Evolutionary conservation across 2,888 invertebrate genomes (phyloP).

Genomic region (Empis livida): DNA sequence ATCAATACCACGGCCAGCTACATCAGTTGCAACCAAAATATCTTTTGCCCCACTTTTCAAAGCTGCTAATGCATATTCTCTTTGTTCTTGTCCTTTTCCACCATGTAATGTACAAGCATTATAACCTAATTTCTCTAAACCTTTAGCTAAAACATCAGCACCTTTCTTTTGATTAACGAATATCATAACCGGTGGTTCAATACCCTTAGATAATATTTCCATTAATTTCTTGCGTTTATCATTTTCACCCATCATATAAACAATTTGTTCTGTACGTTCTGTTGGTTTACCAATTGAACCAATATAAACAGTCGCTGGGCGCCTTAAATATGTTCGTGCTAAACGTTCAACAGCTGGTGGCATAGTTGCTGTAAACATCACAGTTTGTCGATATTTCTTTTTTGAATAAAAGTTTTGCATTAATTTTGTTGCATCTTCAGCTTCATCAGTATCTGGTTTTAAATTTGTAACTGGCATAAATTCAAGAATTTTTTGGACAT

Average conservation of each 20-base stretch:
- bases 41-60: slow-evolving; percentile 94
- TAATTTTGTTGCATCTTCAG: slow-evolving; percentile 84
- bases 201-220: slow-evolving; percentile 77
- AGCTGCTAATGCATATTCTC: slow-evolving; percentile 94
- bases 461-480: slow-evolving; percentile 96
- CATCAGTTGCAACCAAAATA: slow-evolving; percentile 97
- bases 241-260: slow-evolving; percentile 87
- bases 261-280: slow-evolving; percentile 95
- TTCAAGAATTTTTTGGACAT: slow-evolving; percentile 94
- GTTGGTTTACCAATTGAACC: slow-evolving; percentile 95
- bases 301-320: slow-evolving; percentile 96
- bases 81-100: slow-evolving; percentile 98
- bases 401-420: slow-evolving; percentile 90
- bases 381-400: slow-evolving; percentile 94
- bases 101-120: slow-evolving; percentile 96
- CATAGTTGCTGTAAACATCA: slow-evolving; percentile 99
- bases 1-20: slow-evolving; percentile 99
- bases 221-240: slow-evolving; percentile 95
- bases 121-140: slow-evolving; percentile 91
- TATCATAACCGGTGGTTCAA: slow-evolving; percentile 96
- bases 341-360: slow-evolving; percentile 94
- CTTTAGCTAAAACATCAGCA: slow-evolving; percentile 93
- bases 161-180: slow-evolving; percentile 99
- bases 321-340: slow-evolving; percentile 83
- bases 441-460: slow-evolving; percentile 96